These are phyloP conservation scores for Cercopithecus mona DNA, from an alignment of 2,113 vertebrate genomes.

Conservation along the genomic window DNA sequence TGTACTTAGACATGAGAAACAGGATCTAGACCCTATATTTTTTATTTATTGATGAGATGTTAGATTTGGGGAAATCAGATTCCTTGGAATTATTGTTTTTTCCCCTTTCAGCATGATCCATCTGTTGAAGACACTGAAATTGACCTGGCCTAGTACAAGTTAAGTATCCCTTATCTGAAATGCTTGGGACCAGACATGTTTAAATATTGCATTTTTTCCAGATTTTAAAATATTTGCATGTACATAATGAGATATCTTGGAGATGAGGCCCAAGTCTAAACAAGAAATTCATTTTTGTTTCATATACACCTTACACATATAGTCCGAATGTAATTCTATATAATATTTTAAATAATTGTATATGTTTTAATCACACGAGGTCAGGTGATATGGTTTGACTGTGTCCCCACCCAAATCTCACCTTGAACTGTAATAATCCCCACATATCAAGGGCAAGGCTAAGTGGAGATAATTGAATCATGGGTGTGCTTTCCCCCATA, in stretches of 20 bases:
- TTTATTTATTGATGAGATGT: neutral
- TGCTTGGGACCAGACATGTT: neutral
- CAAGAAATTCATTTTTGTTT: neutral
- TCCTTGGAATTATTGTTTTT: neutral
- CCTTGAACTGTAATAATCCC: too few species aligned
- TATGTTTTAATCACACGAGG: neutral
- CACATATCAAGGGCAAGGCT: too few species aligned
- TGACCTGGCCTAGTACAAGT: neutral
- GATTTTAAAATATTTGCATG: neutral
- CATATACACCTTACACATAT: neutral
- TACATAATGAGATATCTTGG: neutral
- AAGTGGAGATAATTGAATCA: too few species aligned
- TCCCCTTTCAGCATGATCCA: neutral
- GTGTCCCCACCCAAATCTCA: too few species aligned
- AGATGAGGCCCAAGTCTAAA: neutral
- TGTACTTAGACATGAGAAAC: neutral
- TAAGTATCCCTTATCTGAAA: neutral
- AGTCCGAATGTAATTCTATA: neutral
- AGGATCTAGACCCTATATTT: neutral
- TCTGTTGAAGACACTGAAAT: neutral
- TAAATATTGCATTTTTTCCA: neutral
- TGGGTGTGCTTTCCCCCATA: too few species aligned
- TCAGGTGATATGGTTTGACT: neutral
- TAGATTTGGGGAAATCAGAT: neutral
- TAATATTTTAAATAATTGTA: neutral